Base-by-base conservation (phyloP, 1,140 invertebrate genomes). In the Nasonia vitripennis region DNA sequence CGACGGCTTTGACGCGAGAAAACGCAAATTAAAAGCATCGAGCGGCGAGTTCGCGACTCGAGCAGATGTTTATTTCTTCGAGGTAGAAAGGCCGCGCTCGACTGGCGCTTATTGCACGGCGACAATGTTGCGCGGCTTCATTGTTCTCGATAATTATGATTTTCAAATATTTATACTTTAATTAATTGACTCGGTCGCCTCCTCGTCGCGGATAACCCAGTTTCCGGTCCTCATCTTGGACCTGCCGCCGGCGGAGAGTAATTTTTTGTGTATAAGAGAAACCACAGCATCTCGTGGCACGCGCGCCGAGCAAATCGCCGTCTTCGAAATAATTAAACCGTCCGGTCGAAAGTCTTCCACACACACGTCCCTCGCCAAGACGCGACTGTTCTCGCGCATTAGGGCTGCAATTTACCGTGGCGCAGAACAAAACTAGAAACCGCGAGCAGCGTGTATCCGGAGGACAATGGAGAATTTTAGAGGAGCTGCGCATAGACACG, bases 31-130 rank as follows among this genome's bases (percentile, higher is more conserved):
- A 48, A 48, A 6, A 48, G 45, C 74, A 11, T 2, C 67, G 9
- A n/a, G 67, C 11, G 11, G 14, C 10, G 11, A 9, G 34, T 34
- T 14, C 74, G 41, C 37, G 73, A 31, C 70, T 45, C 23, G 41
- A 78, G 51, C 45, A 78, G 51, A 80, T 70, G 20, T 67, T 80
- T 70, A 14, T 80, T 80, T 51, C 68, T 71, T 23, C 48, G 37
- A 12, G 37, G 17, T 3, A 75, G 20, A 75, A 45, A 75, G 37
- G 5, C 37, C 12, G 23, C 4, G 34, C 27, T 34, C 4, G 14
- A 70, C 20, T 7, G 14, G 6, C 20, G 12, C 67, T 14, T 70
- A 27, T 23, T 73, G 34, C 71, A 2, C 34, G 7, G 31, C 37
- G 14, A 77, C 74, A 77, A 77, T 48, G 74, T 77, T 77, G 71